These are phyloP conservation scores for Geotrupes spiniger DNA, from an alignment of 2,888 invertebrate species.

Conservation along the genomic window DNA sequence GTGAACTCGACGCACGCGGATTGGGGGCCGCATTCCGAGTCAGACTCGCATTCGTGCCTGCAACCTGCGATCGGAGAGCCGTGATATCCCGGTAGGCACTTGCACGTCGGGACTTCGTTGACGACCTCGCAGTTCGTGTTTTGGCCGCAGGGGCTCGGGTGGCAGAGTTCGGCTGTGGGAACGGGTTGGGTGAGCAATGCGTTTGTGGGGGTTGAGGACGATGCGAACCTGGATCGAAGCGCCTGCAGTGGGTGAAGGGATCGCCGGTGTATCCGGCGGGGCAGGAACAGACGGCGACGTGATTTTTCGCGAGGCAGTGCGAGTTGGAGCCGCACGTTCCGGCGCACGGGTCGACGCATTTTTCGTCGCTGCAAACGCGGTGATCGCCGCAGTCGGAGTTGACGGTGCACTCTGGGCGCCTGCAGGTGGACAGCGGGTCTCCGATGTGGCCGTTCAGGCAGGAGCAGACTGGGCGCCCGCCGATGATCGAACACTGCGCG, in stretches of 20 bases:
- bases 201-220: too few relatives aligned
- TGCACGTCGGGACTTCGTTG: constrained; percentile 74
- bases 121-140: constrained; percentile 80
- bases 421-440: constrained; percentile 72
- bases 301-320: constrained; percentile 73
- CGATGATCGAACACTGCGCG: constrained; percentile 62
- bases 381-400: constrained; percentile 73
- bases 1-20: constrained; percentile 73
- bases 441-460: constrained; percentile 78
- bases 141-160: constrained; percentile 76
- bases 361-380: constrained; percentile 71
- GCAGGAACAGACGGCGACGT: constrained; percentile 76
- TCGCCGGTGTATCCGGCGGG: constrained; percentile 76
- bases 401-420: constrained; percentile 56
- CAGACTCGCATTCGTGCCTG: constrained; percentile 78
- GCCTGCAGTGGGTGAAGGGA: constrained; percentile 69
- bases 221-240: constrained; percentile 69
- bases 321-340: constrained; percentile 74
- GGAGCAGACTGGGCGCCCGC: constrained; percentile 76
- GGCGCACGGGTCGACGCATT: constrained; percentile 76
- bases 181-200: too few relatives aligned
- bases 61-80: constrained; percentile 78
- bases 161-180: constrained; percentile 73
- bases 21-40: constrained; percentile 68
- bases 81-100: constrained; percentile 71